Base-by-base conservation (phyloP, 1,140 invertebrate species). In the Sitobion miscanthi region DNA sequence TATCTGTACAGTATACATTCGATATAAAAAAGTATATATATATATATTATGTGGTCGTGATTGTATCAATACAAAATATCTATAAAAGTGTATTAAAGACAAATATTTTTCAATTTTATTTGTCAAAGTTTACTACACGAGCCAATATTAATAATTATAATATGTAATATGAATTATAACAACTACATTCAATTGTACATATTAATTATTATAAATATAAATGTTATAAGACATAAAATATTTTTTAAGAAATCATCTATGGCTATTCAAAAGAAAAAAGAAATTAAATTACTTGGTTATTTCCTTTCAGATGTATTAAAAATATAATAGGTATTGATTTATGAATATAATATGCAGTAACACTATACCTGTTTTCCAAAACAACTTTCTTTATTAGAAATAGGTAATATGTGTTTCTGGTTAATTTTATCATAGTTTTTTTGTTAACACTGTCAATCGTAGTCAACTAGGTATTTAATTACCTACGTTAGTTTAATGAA, bases 61-160 rank as follows among this genome's bases (percentile, higher is more conserved):
- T n/a, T 69, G 6, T 69, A 23, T 62, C 89, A 45, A 45, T 45
- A 45, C 38, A 23, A 45, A 45, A 21, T 69, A 90, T 90, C 57
- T 30, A 42, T 42, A 45, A 90, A 90, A 45, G 38, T 25, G 54
- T 69, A 90, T 62, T n/a, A 45, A 69, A 45, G 89, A 69, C 35
- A n/a, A n/a, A 45, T 20, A 45, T 90, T 90, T 69, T 90, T 42
- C 14, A 49, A 90, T 90, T 90, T 45, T 45, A 90, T 69, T 69
- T 90, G 25, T 90, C 57, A 69, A 90, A 90, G n/a, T 17, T 69
- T 69, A 45, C 25, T 90, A n/a, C 38, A 7, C 0, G 25, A 47
- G 11, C 47, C 23, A 1, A 57, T 57, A 57, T n/a, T 69, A 69
- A 54, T n/a, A 17, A 69, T 69, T 17, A 54, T n/a, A 17, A 30